Conservation (phyloP, 2,888 invertebrate genomes). For the Amphipoea oculea region DNA sequence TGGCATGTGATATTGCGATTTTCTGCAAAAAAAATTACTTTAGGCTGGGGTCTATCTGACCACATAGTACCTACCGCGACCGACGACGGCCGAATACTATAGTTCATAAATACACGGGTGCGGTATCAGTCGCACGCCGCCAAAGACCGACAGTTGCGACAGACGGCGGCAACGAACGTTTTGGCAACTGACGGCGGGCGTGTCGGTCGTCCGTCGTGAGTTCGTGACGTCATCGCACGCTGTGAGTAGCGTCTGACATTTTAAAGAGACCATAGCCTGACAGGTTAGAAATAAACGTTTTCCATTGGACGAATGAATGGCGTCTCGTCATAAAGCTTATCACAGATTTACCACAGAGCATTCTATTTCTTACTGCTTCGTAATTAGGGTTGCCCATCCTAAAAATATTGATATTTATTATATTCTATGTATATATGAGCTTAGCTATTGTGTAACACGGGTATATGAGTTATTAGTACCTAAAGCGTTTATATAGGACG, state of each 20-base stretch:
- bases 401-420: constrained; percentile 65
- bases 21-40: not conserved
- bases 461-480: constrained; percentile 64
- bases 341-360: not conserved
- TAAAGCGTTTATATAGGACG: constrained; percentile 40
- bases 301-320: not conserved
- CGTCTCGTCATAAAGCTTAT: not conserved
- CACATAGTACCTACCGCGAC: not conserved
- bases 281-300: not conserved
- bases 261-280: not conserved
- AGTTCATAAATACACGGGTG: not conserved
- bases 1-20: not conserved
- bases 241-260: not conserved
- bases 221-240: not conserved
- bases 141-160: not conserved
- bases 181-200: not conserved
- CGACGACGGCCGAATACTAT: not conserved
- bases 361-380: constrained; percentile 25
- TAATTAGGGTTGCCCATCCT: constrained; percentile 45
- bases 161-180: not conserved
- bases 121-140: not conserved
- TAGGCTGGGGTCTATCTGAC: not conserved
- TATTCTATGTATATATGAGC: constrained; percentile 69
- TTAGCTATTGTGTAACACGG: constrained; percentile 72
- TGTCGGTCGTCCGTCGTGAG: not conserved